Percentiles rank a stretch among this genome's conserved stretches.
phyloP scores from a whole-genome alignment of 2,797 vertebrate genomes.

The Telmatherina bonti region DNA sequence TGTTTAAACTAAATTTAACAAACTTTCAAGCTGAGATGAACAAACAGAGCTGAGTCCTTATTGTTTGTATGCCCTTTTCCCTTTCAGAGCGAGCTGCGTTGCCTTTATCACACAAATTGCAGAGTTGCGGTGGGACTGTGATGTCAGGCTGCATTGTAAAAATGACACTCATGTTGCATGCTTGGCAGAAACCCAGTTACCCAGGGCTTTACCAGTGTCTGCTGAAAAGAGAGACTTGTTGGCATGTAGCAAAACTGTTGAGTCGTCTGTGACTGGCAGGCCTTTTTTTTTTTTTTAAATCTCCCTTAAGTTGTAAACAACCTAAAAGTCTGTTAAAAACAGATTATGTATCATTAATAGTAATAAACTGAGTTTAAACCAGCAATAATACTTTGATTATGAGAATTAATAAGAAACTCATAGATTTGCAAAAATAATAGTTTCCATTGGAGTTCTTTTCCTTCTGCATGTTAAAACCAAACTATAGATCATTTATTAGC shows the following conservation, averaged over 20 bases:
- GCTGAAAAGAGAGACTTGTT: constrained; percentile 56
- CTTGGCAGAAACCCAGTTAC: constrained; percentile 66
- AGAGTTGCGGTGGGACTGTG: constrained; percentile 67
- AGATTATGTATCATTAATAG: no score
- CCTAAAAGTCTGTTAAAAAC: constrained; percentile 21
- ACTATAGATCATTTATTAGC: background rate
- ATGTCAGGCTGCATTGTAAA: constrained; percentile 63
- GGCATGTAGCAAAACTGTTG: constrained; percentile 56
- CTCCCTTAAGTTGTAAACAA: no score
- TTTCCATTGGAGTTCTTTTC: no score
- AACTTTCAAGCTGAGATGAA: constrained; percentile 61
- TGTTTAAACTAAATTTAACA: constrained; percentile 74
- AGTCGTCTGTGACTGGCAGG: constrained; percentile 36
- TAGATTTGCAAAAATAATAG: no score
- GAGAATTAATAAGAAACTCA: no score
- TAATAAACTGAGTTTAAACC: no score
- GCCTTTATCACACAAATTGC: constrained; percentile 79
- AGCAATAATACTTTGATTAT: no score
- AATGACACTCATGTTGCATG: constrained; percentile 64
- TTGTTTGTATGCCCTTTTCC: constrained; percentile 66
- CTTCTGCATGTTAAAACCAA: no score
- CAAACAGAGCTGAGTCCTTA: constrained; percentile 45
- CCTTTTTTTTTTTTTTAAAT: constrained; percentile 16
- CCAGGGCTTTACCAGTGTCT: constrained; percentile 62
- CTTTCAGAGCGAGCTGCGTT: constrained; percentile 35